Percentiles rank a stretch among this genome's conserved stretches.
These are phyloP conservation scores for Drosophila yooni DNA, from an alignment of 2,888 invertebrate species.

Conservation along the genomic window DNA sequence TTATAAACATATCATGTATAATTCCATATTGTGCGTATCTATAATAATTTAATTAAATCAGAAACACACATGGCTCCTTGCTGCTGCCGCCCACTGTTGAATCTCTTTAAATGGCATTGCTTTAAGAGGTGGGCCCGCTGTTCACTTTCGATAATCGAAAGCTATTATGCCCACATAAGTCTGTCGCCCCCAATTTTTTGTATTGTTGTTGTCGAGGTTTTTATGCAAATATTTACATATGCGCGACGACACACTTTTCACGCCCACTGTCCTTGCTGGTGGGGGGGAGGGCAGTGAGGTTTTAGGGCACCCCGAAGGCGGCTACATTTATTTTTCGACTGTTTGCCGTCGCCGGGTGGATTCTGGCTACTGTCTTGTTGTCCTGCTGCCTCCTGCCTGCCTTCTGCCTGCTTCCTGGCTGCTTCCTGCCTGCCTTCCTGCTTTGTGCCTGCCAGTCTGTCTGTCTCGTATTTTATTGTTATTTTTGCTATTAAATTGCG, in stretches of 20 bases:
- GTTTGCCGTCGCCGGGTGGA: slow-evolving; percentile 54
- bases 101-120: slow-evolving; percentile 27
- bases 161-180: slow-evolving; percentile 78
- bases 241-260: slow-evolving; percentile 67
- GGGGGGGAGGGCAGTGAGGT: neutral
- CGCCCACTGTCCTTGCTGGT: slow-evolving; percentile 55
- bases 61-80: neutral
- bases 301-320: slow-evolving; percentile 31
- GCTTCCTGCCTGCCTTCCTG: slow-evolving; percentile 12
- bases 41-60: slow-evolving; percentile 1
- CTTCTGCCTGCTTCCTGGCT: neutral
- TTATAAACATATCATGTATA: neutral
- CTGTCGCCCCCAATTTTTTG: slow-evolving; percentile 52
- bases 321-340: slow-evolving; percentile 72
- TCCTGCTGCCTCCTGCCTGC: neutral
- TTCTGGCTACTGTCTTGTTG: slow-evolving; percentile 10
- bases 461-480: slow-evolving; percentile 77
- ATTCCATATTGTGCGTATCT: neutral
- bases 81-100: neutral
- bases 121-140: slow-evolving; percentile 16
- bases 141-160: slow-evolving; percentile 74
- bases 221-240: slow-evolving; percentile 79
- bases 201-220: slow-evolving; percentile 52
- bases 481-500: slow-evolving; percentile 81
- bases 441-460: slow-evolving; percentile 31